Conservation (phyloP, 2,113 vertebrate species). For the Lucifuga dentata region DNA sequence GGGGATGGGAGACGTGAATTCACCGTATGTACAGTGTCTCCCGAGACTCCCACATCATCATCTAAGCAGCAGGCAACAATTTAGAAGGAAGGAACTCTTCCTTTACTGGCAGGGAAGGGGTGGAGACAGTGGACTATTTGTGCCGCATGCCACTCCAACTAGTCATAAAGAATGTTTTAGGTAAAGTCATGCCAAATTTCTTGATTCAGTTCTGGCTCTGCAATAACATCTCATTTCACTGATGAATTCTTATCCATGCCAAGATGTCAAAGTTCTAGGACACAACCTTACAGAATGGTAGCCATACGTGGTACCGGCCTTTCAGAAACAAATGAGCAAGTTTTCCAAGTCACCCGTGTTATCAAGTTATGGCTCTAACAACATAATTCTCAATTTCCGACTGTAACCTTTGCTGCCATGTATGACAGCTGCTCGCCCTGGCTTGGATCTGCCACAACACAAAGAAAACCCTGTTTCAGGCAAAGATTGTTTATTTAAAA, state of each 20-base stretch:
- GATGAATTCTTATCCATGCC: constrained; percentile 28
- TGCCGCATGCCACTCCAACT: constrained; percentile 55
- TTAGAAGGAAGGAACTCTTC: constrained; percentile 59
- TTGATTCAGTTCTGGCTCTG: constrained; percentile 53
- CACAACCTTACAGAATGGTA: constrained; percentile 13
- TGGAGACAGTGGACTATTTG: constrained; percentile 58
- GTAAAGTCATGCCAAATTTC: constrained; percentile 52
- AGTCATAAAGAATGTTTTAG: constrained; percentile 65
- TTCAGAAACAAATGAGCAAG: constrained; percentile 20
- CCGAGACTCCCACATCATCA: constrained; percentile 60
- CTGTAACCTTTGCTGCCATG: constrained; percentile 48
- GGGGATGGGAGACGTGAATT: constrained; percentile 48
- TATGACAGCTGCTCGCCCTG: constrained; percentile 65
- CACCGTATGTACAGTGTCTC: constrained; percentile 35
- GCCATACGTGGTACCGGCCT: not conserved
- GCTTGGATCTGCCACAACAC: constrained; percentile 59
- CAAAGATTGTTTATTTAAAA: constrained; percentile 69
- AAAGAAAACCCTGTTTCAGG: constrained; percentile 58
- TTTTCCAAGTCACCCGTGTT: constrained; percentile 26
- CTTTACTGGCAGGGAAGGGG: constrained; percentile 47
- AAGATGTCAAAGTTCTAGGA: constrained; percentile 6
- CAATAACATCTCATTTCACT: constrained; percentile 53
- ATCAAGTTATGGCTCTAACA: constrained; percentile 49
- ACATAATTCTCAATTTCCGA: constrained; percentile 71
- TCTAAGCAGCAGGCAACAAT: constrained; percentile 75